Evolutionary conservation across 2,888 invertebrate species (phyloP).

Genomic region (Catocala nupta): DNA sequence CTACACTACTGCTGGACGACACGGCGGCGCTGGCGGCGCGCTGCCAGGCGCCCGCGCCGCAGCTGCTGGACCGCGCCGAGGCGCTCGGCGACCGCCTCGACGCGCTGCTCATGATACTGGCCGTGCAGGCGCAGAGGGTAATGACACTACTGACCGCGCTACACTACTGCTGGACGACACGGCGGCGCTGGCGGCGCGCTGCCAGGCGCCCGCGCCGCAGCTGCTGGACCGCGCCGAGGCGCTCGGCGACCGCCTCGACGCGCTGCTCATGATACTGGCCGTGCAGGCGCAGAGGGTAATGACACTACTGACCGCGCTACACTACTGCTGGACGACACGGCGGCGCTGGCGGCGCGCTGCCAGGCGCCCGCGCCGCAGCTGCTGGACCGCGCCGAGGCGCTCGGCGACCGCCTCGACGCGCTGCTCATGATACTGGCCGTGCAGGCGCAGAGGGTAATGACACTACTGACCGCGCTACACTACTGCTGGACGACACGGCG

Average conservation of each 20-base stretch:
- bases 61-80: slow-evolving; percentile 84
- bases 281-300: slow-evolving; percentile 91
- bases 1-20: too few species aligned
- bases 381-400: slow-evolving; percentile 86
- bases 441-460: slow-evolving; percentile 91
- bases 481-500: too few species aligned
- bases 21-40: slow-evolving; percentile 81
- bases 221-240: slow-evolving; percentile 86
- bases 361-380: slow-evolving; percentile 82
- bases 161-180: too few species aligned
- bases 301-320: slow-evolving; percentile 51
- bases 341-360: slow-evolving; percentile 85
- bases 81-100: slow-evolving; percentile 91
- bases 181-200: slow-evolving; percentile 83
- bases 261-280: slow-evolving; percentile 91
- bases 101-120: slow-evolving; percentile 91
- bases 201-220: slow-evolving; percentile 84
- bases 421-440: slow-evolving; percentile 91
- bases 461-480: slow-evolving; percentile 51
- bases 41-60: slow-evolving; percentile 85
- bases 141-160: slow-evolving; percentile 51
- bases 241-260: slow-evolving; percentile 91
- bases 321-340: too few species aligned
- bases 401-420: slow-evolving; percentile 92
- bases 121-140: slow-evolving; percentile 91